Base-by-base conservation (phyloP, 1,140 invertebrate genomes). In the Dendroctonus valens region DNA sequence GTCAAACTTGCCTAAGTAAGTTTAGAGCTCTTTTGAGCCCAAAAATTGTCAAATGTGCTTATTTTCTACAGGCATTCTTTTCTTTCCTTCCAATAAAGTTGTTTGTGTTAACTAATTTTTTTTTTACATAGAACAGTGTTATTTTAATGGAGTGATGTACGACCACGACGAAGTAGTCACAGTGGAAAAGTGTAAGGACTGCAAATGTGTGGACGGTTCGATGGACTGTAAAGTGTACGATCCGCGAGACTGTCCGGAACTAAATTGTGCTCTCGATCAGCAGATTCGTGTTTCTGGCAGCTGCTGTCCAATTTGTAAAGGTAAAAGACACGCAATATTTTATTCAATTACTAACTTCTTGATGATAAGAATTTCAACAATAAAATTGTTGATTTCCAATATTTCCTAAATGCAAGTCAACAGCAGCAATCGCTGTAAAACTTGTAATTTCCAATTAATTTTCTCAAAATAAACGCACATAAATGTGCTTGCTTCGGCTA, bases 271-370 rank as follows among this genome's bases (percentile, higher is more conserved):
- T 55, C 79, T 83, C 26, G 83, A 85, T 44, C 84, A 93, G 74
- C 90, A 92, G 79, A 87, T 94, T 72, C 86, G 86, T 70, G 89
- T 92, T 44, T 86, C 89, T 37, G 91, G 89, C 55, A 88, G 94
- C 77, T 96, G 93, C 79, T 96, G 93, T 81, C 92, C 92, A 79
- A 91, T 93, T 76, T 96, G 93, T 80, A 88, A 87, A 83, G 92
- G 92, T 94, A 83, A 52, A 26, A 1, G 26, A 26, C 26, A 2
- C 26, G 26, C 26, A 26, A 26, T 26, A 26, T 26, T 26, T 26
- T 26, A 26, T 26, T 26, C 26, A 26, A 26, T 26, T 26, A 26
- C 26, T 26, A 26, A 26, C 26, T 26, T 26, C 26, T 26, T 26
- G 26, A 2, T 3, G 26, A 26, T 26, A 26, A 26, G 1, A 26